Percentiles rank a stretch among this genome's conserved stretches.
These are phyloP conservation scores for Molorchus minor DNA, from an alignment of 2,888 invertebrate species.

Conservation along the genomic window DNA sequence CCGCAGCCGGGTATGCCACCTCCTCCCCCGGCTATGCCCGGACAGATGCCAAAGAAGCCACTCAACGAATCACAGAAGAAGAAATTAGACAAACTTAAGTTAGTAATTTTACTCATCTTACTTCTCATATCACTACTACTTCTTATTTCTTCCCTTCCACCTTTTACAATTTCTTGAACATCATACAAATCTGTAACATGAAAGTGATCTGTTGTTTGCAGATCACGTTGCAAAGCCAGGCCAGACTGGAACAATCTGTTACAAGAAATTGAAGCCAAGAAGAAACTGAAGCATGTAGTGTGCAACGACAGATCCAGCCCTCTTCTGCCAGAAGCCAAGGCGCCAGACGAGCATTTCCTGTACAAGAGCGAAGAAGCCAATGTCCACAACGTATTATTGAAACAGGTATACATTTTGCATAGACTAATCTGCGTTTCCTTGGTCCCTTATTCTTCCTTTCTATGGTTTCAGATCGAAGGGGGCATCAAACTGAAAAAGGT, in stretches of 20 bases:
- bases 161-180: too few relatives aligned
- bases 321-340: constrained; percentile 69
- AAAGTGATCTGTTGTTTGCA: too few relatives aligned
- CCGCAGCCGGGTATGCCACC: constrained; percentile 70
- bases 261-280: constrained; percentile 89
- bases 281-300: constrained; percentile 80
- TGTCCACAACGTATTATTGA: constrained; percentile 81
- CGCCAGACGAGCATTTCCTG: constrained; percentile 77
- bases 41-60: constrained; percentile 64
- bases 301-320: constrained; percentile 82
- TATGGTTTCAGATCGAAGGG: constrained; percentile 70
- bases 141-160: too few relatives aligned
- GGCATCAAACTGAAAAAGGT: constrained; percentile 80
- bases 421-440: too few relatives aligned
- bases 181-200: too few relatives aligned
- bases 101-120: constrained; percentile 30
- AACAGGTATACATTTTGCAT: too few relatives aligned
- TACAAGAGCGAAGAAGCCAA: constrained; percentile 87
- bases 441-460: background rate
- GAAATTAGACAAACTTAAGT: constrained; percentile 76
- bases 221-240: constrained; percentile 64
- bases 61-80: constrained; percentile 71
- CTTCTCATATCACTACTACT: too few relatives aligned
- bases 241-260: constrained; percentile 92
- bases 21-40: constrained; percentile 74